Conservation (phyloP, 2,888 invertebrate species). For the Anarsia innoxiella region DNA sequence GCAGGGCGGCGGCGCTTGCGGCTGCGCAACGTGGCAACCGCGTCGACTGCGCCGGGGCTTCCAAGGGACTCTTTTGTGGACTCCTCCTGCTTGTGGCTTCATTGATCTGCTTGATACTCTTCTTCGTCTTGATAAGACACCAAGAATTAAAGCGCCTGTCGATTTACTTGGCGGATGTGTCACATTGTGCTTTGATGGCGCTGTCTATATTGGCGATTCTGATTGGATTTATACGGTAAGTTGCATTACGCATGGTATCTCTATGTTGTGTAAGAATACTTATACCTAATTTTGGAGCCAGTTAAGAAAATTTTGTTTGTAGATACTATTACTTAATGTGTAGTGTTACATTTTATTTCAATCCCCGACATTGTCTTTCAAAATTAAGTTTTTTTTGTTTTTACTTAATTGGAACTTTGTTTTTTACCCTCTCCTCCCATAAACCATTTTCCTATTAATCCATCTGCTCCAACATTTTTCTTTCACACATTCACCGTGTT, state of each 20-base stretch:
- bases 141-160: constrained; percentile 88
- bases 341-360: too few relatives aligned
- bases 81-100: constrained; percentile 91
- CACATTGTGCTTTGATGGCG: constrained; percentile 91
- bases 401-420: too few relatives aligned
- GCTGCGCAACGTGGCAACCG: constrained; percentile 88
- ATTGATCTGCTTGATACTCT: constrained; percentile 93
- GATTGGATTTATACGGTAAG: constrained; percentile 91
- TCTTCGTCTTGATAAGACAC: constrained; percentile 95
- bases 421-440: too few relatives aligned
- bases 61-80: constrained; percentile 94
- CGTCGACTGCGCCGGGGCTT: constrained; percentile 96
- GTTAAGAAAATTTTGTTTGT: too few relatives aligned
- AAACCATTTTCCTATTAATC: constrained; percentile 24
- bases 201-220: constrained; percentile 92
- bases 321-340: too few relatives aligned
- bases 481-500: constrained; percentile 5
- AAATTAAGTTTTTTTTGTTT: too few relatives aligned
- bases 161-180: constrained; percentile 92
- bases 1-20: constrained; percentile 89
- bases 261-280: neutral
- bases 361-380: too few relatives aligned
- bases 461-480: too few relatives aligned
- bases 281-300: too few relatives aligned
- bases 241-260: too few relatives aligned